Evolutionary conservation across 2,113 vertebrate genomes (phyloP), one percentile per base, ranked within the genome.

Genomic region (Castor canadensis): DNA sequence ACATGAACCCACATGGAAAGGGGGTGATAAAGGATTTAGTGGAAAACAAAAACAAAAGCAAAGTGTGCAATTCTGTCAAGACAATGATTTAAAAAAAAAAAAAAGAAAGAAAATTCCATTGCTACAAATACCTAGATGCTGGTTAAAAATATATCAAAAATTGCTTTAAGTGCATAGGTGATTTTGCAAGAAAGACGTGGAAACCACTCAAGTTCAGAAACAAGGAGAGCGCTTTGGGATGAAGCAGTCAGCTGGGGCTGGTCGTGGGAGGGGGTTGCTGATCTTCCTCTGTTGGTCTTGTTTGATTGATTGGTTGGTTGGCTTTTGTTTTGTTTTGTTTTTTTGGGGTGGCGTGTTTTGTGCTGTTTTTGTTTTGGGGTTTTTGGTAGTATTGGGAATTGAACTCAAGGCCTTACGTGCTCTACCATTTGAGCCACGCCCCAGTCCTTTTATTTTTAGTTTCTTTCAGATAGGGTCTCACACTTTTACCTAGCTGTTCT

Each of bases 161-260:
- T 19, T 40, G 64, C 54, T 69, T 38, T 20, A 17, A 19, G 56
- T 67, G 91, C 93, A 54, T 10, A 86, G 54, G 13, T 71, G 47
- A 92, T 86, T 92, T 92, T 90, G 38, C 40, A 88, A 88, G 77
- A 83, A 81, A 60, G 26, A 67, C 38, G 30, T 45, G 52, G n/a
- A 62, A 77, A 47, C 22, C n/a, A 66, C 30, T 30, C 45, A 58
- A n/a, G 87, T 89, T 58, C 84, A 89, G 87, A 88, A 86, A 77
- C 62, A 91, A 66, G 81, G 43, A 60, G 10, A 40, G 24, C 60
- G 35, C 38, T 28, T 86, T 66, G 11, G 13, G 40, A 19, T 43
- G 67, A 82, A 35, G 54, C 77, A n/a, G 40, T 35, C 30, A 82
- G 73, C 7, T 10, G 71, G 49, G 52, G 11, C 15, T 11, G 10